Conservation (phyloP, 2,888 invertebrate genomes). For the Piscicola geometra region DNA sequence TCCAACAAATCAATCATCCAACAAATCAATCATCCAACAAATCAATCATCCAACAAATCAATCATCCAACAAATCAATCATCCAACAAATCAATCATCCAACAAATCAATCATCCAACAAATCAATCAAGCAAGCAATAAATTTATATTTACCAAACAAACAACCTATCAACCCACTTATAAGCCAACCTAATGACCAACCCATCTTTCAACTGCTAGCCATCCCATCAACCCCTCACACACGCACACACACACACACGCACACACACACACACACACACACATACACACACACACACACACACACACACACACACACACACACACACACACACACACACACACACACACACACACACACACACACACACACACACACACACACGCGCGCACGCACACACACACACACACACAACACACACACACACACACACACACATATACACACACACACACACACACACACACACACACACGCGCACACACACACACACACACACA, state of each 20-base stretch:
- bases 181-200: too few species aligned
- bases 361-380: conserved; percentile 16
- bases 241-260: not conserved
- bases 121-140: too few species aligned
- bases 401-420: not conserved
- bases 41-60: too few species aligned
- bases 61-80: too few species aligned
- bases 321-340: conserved; percentile 6
- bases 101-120: too few species aligned
- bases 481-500: not conserved
- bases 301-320: conserved; percentile 12
- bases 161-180: too few species aligned
- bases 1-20: too few species aligned
- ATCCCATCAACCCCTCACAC: too few species aligned
- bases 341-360: conserved; percentile 16
- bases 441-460: not conserved
- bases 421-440: not conserved
- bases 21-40: too few species aligned
- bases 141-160: too few species aligned
- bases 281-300: conserved; percentile 16
- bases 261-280: conserved; percentile 13
- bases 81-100: too few species aligned
- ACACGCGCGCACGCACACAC: not conserved
- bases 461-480: not conserved
- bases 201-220: too few species aligned